Evolutionary conservation across 2,797 vertebrate genomes (phyloP).

Genomic region (Coregonus suidteri): DNA sequence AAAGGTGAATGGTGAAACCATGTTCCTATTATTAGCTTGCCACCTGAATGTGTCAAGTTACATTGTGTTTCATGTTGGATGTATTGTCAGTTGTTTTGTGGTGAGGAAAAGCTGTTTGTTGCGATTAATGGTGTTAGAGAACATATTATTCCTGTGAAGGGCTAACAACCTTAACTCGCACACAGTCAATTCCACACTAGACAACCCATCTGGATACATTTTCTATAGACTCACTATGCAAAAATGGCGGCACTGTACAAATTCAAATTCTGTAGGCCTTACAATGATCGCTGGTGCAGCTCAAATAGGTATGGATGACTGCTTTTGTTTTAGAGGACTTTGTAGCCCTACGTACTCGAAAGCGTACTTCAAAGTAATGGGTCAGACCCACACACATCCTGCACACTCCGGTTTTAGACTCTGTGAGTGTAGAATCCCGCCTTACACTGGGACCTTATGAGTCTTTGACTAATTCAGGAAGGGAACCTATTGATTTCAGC

Average conservation of each 20-base stretch:
- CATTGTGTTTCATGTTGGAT: neutral
- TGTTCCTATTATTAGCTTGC: neutral
- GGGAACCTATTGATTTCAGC: neutral
- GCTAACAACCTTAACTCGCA: neutral
- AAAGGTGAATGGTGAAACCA: neutral
- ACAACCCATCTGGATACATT: neutral
- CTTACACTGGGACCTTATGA: neutral
- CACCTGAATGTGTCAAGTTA: neutral
- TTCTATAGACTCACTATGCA: neutral
- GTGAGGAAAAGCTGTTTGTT: neutral
- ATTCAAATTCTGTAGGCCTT: neutral
- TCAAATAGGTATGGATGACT: neutral
- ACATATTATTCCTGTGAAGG: neutral
- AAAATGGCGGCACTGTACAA: too few relatives aligned
- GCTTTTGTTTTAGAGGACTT: too few relatives aligned
- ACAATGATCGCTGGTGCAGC: neutral
- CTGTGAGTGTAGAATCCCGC: neutral
- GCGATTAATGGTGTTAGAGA: neutral
- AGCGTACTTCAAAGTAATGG: too few relatives aligned
- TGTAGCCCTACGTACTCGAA: too few relatives aligned
- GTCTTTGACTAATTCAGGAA: slow-evolving; percentile 5
- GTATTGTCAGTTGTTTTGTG: neutral
- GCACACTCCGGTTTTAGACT: neutral
- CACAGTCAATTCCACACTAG: neutral
- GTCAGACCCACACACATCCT: neutral